A percentile compares a stretch with the other conserved stretches of the same genome.
These are phyloP conservation scores for Aurelia sp. DNA, from an alignment of 30 jellyfish, hydroid and myxozoan genomes.

Conservation along the genomic window DNA sequence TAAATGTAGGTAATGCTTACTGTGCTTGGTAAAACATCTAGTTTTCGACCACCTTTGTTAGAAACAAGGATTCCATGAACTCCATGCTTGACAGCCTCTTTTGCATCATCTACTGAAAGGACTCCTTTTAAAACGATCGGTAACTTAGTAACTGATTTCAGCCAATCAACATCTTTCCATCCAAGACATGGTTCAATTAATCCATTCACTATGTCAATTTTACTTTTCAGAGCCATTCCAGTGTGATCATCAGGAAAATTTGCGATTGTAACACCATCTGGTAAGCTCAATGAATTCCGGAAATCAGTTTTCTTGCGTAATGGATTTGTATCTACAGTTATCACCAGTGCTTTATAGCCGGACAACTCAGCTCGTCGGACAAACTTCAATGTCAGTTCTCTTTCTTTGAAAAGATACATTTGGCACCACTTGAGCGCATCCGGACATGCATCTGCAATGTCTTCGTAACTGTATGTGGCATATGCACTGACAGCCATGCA, in stretches of 20 bases:
- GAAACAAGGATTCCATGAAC: slow-evolving; percentile 90
- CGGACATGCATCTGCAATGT: slow-evolving; percentile 80
- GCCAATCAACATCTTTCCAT: slow-evolving; percentile 78
- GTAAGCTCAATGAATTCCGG: slow-evolving; percentile 26
- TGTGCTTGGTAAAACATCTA: slow-evolving; percentile 88
- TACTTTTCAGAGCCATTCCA: not conserved
- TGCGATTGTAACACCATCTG: slow-evolving; percentile 37
- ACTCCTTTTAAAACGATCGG: slow-evolving; percentile 91
- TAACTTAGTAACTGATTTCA: slow-evolving; percentile 71
- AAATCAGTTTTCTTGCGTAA: slow-evolving; percentile 55
- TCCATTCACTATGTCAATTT: not conserved
- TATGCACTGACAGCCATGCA: slow-evolving; percentile 95
- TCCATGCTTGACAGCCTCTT: slow-evolving; percentile 71
- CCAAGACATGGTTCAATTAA: slow-evolving; percentile 43
- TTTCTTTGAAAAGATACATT: slow-evolving; percentile 82
- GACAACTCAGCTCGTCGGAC: slow-evolving; percentile 85
- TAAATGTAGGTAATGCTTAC: slow-evolving; percentile 27
- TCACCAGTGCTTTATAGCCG: slow-evolving; percentile 91
- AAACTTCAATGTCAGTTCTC: slow-evolving; percentile 59
- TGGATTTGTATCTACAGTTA: slow-evolving; percentile 91
- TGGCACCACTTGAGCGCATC: slow-evolving; percentile 73
- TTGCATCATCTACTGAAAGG: slow-evolving; percentile 79
- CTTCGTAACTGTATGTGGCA: slow-evolving; percentile 74
- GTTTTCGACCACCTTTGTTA: slow-evolving; percentile 93
- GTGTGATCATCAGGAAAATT: slow-evolving; percentile 48